Evolutionary conservation across 2,113 vertebrate genomes (phyloP).

Genomic region (Andinoacara biseriatus): DNA sequence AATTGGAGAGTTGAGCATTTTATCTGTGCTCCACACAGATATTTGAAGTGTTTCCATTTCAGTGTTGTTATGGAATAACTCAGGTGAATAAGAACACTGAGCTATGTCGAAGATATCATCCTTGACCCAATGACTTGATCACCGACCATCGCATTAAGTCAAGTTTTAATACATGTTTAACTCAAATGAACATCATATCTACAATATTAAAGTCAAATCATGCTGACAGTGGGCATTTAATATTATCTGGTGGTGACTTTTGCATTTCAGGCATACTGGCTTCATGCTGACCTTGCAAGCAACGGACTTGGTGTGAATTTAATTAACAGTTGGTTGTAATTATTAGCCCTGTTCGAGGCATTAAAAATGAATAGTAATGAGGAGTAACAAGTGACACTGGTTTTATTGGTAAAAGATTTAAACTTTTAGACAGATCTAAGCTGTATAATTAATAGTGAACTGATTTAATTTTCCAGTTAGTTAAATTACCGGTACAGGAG

Average conservation of each 20-base stretch:
- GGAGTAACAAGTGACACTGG: not conserved
- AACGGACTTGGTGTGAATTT: no score
- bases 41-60: not conserved
- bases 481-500: not conserved
- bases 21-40: not conserved
- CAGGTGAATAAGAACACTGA: not conserved
- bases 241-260: not conserved
- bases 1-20: not conserved
- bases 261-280: not conserved
- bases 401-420: not conserved
- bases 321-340: no score
- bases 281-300: not conserved
- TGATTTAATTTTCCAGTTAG: not conserved
- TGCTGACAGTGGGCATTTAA: not conserved
- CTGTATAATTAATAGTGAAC: not conserved
- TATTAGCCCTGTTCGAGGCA: no score
- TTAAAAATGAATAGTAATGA: no score
- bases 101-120: no score
- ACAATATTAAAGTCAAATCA: not conserved
- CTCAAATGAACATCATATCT: no score
- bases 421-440: not conserved
- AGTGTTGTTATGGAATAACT: not conserved
- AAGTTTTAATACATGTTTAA: no score
- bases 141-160: no score
- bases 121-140: not conserved